Base-by-base conservation (phyloP, 2,888 invertebrate species). In the Nomada goodeniana region DNA sequence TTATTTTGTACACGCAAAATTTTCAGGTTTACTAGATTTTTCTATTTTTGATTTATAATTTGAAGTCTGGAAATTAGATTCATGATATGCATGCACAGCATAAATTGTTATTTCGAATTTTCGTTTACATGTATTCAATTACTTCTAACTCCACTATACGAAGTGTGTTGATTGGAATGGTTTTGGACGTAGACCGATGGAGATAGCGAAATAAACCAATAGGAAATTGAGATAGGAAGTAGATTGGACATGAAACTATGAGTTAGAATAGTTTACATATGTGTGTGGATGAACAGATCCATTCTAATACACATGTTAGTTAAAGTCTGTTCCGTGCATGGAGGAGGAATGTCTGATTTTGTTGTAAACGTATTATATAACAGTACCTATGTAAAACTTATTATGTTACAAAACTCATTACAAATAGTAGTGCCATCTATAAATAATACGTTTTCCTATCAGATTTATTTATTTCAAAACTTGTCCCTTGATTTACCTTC, bases 161-260 rank as follows among this genome's bases (percentile, higher is more conserved):
- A n/a, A 59, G 36, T 50, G 72, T 65, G 67, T 63, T 29, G 71
- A 68, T 61, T 47, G 72, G 47, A 84, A 85, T 70, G 69, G 77
- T 72, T 85, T 77, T 67, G 68, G 53, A 68, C 60, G 77, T 68
- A 63, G 59, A 70, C 47, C 72, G 82, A 79, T 71, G 79, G 79
- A 83, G 72, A 83, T 74, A 67, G 79, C 64, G 68, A 82, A 83
- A 65, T 73, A 82, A 83, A 86, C 75, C 76, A 83, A 82, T 80
- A 77, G 80, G 79, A 69, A 71, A 87, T 82, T 85, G 83, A 76
- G 85, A 83, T 77, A 67, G 67, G 57, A 71, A 72, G 67, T 59
- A 75, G 71, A 86, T 88, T 88, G 83, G 65, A 83, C 63, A 75
- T 67, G 76, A 67, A 68, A 83, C 80, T 73, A 79, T 76, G 68